Percentiles rank a stretch among this genome's conserved stretches.
These are phyloP conservation scores for Heterochromis multidens DNA, from an alignment of 2,113 vertebrate species.

Conservation along the genomic window DNA sequence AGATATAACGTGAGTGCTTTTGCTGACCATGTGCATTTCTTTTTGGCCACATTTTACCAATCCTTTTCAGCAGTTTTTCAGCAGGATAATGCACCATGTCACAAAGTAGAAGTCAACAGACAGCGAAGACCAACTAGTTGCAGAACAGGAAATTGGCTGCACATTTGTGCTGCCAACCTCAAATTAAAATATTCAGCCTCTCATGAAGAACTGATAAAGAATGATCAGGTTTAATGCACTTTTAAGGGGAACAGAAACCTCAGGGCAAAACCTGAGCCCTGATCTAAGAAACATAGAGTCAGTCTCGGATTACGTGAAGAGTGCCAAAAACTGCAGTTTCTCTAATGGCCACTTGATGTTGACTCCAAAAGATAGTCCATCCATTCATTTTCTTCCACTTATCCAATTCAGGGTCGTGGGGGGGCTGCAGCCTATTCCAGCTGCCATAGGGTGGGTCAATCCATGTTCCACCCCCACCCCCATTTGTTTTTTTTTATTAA, in stretches of 20 bases:
- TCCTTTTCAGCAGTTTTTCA: too few relatives aligned
- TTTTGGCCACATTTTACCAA: not conserved
- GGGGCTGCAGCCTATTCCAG: too few relatives aligned
- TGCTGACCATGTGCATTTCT: not conserved
- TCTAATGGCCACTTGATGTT: not conserved
- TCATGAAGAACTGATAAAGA: not conserved
- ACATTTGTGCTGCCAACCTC: not conserved
- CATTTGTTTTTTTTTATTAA: too few relatives aligned
- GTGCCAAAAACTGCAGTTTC: rapidly evolving
- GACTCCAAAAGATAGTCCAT: rapidly evolving
- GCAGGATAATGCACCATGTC: not conserved
- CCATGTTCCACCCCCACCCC: too few relatives aligned
- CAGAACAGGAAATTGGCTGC: not conserved
- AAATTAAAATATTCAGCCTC: not conserved
- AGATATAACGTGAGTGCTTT: not conserved
- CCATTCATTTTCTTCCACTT: too few relatives aligned
- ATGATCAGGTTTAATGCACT: not conserved
- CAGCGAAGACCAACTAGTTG: too few relatives aligned
- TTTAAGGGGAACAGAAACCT: not conserved
- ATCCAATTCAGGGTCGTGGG: too few relatives aligned
- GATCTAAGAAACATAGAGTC: not conserved
- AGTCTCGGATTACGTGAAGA: not conserved
- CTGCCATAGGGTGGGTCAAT: too few relatives aligned
- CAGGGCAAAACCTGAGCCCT: not conserved
- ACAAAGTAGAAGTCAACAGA: too few relatives aligned